These are phyloP conservation scores for Sciurus niger DNA, from an alignment of 2,113 vertebrate genomes.

Conservation along the genomic window DNA sequence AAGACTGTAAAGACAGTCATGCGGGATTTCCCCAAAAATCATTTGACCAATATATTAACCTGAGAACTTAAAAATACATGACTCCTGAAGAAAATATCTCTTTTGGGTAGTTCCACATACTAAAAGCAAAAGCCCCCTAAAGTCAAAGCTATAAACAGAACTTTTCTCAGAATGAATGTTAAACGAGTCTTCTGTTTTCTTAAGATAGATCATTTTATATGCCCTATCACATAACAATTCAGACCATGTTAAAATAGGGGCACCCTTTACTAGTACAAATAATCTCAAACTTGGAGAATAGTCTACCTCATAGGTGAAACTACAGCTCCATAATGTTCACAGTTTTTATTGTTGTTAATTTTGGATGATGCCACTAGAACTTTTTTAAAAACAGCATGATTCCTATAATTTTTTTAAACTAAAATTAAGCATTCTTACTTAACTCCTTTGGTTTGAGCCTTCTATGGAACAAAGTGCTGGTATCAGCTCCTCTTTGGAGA, in stretches of 20 bases:
- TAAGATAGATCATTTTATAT: neutral
- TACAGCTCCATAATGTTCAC: neutral
- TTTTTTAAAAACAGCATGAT: neutral
- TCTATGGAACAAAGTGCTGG: neutral
- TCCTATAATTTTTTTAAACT: neutral
- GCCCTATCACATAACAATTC: neutral
- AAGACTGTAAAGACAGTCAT: neutral
- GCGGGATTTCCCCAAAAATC: neutral
- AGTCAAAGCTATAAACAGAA: conserved; percentile 43
- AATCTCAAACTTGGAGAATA: neutral
- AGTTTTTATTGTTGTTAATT: neutral
- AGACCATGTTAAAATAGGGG: neutral
- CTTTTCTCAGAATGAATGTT: conserved; percentile 7
- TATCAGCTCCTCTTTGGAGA: neutral
- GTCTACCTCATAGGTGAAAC: rapidly evolving
- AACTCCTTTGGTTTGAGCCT: neutral
- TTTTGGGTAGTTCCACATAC: neutral
- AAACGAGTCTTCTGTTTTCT: neutral
- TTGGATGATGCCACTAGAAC: neutral
- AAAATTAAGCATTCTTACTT: neutral
- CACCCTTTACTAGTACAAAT: neutral
- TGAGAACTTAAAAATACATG: conserved; percentile 57
- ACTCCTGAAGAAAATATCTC: neutral
- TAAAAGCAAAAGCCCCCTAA: neutral
- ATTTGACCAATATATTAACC: neutral